Evolutionary conservation across 1,140 invertebrate species (phyloP).

Genomic region (Neodiprion virginianus): DNA sequence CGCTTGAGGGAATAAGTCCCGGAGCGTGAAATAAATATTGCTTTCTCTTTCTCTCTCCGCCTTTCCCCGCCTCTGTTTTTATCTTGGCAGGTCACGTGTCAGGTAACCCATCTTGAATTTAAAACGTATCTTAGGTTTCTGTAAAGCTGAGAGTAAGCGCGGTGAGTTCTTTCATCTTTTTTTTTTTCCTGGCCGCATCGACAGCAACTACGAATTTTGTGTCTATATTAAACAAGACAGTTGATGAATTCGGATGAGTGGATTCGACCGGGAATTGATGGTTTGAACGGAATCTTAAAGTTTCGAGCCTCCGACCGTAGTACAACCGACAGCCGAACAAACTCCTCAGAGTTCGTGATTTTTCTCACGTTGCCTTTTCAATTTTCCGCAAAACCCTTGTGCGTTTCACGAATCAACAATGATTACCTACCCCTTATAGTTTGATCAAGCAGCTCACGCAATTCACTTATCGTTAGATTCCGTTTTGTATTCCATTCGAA

Average conservation of each 20-base stretch:
- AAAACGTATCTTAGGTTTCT: not conserved
- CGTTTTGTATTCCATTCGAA: too few relatives aligned
- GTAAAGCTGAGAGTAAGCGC: not conserved
- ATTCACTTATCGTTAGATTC: too few relatives aligned
- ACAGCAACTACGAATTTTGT: not conserved
- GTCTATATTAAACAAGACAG: not conserved
- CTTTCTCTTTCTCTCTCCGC: too few relatives aligned
- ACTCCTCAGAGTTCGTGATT: not conserved
- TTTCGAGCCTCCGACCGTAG: not conserved
- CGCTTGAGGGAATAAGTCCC: too few relatives aligned
- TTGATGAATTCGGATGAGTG: not conserved
- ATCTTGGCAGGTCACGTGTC: not conserved
- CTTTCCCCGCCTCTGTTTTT: not conserved
- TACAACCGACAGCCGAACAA: not conserved
- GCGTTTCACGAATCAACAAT: too few relatives aligned
- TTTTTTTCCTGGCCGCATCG: not conserved
- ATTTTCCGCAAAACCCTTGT: not conserved
- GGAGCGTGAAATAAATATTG: too few relatives aligned
- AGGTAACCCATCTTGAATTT: not conserved
- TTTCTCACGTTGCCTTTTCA: slow-evolving; percentile 5
- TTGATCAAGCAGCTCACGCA: too few relatives aligned
- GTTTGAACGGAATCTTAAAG: not conserved
- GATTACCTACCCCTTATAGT: too few relatives aligned
- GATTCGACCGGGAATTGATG: not conserved
- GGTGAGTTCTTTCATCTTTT: not conserved